Evolutionary conservation across 2,797 vertebrate species (phyloP), one percentile per base, ranked within the genome.

Genomic region (Adelosebastes latens): DNA sequence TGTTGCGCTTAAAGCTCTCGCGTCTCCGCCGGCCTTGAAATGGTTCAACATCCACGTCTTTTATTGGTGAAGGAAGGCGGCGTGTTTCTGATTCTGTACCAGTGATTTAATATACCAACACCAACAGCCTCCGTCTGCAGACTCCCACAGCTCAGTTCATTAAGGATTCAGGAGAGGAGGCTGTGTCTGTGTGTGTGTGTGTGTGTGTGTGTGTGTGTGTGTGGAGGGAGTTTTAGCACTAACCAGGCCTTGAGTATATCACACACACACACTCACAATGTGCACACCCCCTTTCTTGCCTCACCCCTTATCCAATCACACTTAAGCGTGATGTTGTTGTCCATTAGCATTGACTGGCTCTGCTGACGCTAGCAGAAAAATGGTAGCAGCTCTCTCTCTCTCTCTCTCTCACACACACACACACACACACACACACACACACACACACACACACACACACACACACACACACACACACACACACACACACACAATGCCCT

Each of bases 251-350:
- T 25, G 24, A 63, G 62, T 64, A 8, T 62, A 20, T 66, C 22
- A 20, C 61, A 2, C 49, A 49, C 46, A 52, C 75, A 53, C 56
- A 36, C 53, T 62, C 31, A 58, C 29, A 73, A 59, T 39, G 27
- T 16, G 22, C 74, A 74, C 56, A 18, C 62, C 24, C 74, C 42
- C 63, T 62, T 20, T 53, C 72, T 36, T 29, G 67, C 82, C 66
- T 64, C 75, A 77, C 79, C 79, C 84, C 58, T 91, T 87, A 94
- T 88, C 92, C 91, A 94, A 93, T 95, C 92, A 90, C 90, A 87
- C 89, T 91, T 90, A 86, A 88, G 89, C 36, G 63, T 81, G 81
- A 82, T 87, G 85, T 85, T 88, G 84, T 69, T 86, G 79, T 90
- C 90, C 88, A 93, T 94, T 93, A 92, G 90, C 88, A 88, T 79